Base-by-base conservation (phyloP, 2,797 vertebrate species). In the Parambassis ranga region DNA sequence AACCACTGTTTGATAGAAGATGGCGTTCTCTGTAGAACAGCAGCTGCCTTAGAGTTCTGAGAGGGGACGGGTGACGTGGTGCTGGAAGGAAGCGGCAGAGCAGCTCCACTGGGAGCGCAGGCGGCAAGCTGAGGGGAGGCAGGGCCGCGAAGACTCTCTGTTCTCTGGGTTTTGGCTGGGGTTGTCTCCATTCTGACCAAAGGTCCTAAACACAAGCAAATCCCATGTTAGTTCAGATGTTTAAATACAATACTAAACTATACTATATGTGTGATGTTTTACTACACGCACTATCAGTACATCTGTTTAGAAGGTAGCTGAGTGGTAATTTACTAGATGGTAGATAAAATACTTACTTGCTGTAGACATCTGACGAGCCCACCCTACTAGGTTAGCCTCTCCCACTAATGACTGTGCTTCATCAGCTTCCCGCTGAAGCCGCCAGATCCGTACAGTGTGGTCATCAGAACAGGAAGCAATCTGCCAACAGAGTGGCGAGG, bases 401-500 rank as follows among this genome's bases (percentile, higher is more conserved):
- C 88, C 92, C n/a, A 73, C 66, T 13, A 71, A 53, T 1, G 90
- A 83, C 15, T 83, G 89, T 0, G 68, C 86, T 20, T 81, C 87
- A 10, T 92, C 90, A 5, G 60, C 52, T 72, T 24, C 48, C 62
- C 81, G 86, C 15, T 65, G 90, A 68, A 99, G 86, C 24, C 95
- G 92, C 98, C 98, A 99, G 74, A 99, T 90, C 70, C 94, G 93
- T 23, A 98, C 74, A 3, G 94, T 96, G 86, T 98, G 96, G 82
- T 99, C 98, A 86, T 99, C 98, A 5, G 98, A 99, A 71, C 96
- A 99, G 0, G 98, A 96, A 65, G 93, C 95, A 80, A 99, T 96
- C 98, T 99, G 81, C 67, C 42, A 75, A 75, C 58, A 79, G 24
- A 77, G 41, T 37, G 48, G n/a, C n/a, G 18, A 0, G 6, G 13